A percentile compares a stretch with the other conserved stretches of the same genome.
phyloP scores from a whole-genome alignment of 2,113 vertebrate genomes.

The Columba livia region DNA sequence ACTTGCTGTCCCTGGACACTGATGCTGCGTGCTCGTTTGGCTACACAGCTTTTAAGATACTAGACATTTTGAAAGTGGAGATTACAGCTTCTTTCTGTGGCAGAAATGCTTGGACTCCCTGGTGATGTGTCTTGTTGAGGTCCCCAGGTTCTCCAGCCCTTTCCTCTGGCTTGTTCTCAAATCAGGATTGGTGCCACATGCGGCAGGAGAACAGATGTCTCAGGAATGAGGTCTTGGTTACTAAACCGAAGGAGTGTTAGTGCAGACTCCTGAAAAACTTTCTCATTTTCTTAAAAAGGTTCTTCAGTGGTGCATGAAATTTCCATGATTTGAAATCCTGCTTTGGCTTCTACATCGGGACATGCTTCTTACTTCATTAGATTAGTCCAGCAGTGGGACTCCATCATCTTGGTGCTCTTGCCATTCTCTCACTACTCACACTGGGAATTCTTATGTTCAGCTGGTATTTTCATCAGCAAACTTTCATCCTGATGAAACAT shows the following conservation, averaged over 20 bases:
- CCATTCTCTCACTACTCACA: background rate
- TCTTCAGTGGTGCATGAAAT: background rate
- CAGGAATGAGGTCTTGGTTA: background rate
- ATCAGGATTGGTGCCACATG: fast-evolving
- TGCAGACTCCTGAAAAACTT: background rate
- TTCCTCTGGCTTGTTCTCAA: background rate
- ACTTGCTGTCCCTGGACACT: background rate
- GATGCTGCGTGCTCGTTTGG: background rate
- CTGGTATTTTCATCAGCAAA: background rate
- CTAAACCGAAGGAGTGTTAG: background rate
- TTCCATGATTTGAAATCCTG: background rate
- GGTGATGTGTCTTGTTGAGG: background rate
- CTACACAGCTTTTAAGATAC: background rate
- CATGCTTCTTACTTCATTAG: background rate
- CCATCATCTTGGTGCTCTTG: background rate
- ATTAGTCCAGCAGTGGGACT: background rate
- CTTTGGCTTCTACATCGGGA: background rate
- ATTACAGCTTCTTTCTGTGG: background rate
- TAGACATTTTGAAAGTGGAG: background rate
- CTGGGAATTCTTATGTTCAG: background rate
- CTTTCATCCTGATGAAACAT: background rate
- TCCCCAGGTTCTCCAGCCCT: background rate
- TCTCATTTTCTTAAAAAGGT: background rate
- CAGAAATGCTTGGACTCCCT: background rate
- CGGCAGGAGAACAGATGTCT: background rate